A percentile compares a stretch with the other conserved stretches of the same genome.
Evolutionary conservation across 2,888 invertebrate species (phyloP).

Genomic region (Tipula vernalis): DNA sequence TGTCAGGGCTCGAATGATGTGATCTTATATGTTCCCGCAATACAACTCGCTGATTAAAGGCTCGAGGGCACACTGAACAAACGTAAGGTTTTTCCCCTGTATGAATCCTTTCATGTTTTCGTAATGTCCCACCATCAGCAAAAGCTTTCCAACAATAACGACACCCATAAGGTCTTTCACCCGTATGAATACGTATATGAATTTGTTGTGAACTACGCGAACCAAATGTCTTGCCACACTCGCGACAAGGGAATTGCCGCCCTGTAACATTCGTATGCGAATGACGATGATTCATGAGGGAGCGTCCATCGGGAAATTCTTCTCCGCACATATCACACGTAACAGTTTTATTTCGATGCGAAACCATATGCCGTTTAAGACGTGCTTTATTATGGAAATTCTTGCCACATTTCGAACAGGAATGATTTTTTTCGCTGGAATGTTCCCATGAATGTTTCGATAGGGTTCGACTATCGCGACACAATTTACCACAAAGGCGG

Average conservation of each 20-base stretch:
- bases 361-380: conserved; percentile 53
- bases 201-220: conserved; percentile 77
- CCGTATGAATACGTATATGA: conserved; percentile 74
- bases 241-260: conserved; percentile 65
- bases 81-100: conserved; percentile 80
- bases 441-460: conserved; percentile 59
- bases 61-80: conserved; percentile 74
- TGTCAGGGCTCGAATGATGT: conserved; percentile 72
- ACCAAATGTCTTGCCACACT: conserved; percentile 77
- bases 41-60: conserved; percentile 78
- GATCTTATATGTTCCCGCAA: conserved; percentile 73
- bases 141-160: conserved; percentile 82
- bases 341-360: conserved; percentile 57
- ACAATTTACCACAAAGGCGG: conserved; percentile 51
- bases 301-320: conserved; percentile 55
- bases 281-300: conserved; percentile 56
- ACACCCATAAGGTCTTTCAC: conserved; percentile 71
- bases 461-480: conserved; percentile 52
- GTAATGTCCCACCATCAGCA: conserved; percentile 72
- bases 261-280: conserved; percentile 41
- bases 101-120: conserved; percentile 77
- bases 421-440: conserved; percentile 47
- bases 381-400: conserved; percentile 57
- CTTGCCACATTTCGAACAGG: conserved; percentile 55
- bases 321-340: conserved; percentile 56